These are phyloP conservation scores for Eutolmus rufibarbis DNA, from an alignment of 2,888 invertebrate genomes.

Conservation along the genomic window DNA sequence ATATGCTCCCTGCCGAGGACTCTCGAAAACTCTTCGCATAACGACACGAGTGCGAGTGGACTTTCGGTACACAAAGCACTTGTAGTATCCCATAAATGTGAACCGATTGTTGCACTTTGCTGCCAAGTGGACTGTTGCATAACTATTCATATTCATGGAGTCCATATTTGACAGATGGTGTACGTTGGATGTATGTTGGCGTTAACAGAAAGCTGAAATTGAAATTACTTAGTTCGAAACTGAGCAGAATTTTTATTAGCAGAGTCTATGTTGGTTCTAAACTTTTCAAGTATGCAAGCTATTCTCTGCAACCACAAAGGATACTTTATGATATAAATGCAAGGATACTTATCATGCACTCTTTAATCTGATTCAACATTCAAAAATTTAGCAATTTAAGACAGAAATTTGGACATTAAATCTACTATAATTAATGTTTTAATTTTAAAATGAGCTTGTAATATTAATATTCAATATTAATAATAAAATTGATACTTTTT, in stretches of 20 bases:
- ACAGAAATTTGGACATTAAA: neutral
- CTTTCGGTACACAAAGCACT: neutral
- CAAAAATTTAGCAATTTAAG: neutral
- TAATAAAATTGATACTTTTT: too few relatives aligned
- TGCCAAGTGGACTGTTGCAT: neutral
- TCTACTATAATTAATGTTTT: neutral
- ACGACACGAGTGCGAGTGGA: neutral
- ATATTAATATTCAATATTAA: too few relatives aligned
- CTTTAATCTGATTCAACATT: neutral
- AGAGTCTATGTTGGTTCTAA: neutral
- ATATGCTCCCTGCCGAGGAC: neutral
- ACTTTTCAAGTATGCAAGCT: neutral
- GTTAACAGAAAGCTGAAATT: neutral
- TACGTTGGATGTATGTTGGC: neutral
- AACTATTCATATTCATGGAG: neutral
- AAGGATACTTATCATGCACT: neutral
- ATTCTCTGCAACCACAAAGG: neutral
- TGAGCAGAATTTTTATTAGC: neutral
- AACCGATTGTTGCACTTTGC: neutral
- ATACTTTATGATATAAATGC: neutral
- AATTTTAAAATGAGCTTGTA: too few relatives aligned
- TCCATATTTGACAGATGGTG: neutral
- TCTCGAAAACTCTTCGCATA: neutral
- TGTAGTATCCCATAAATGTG: neutral
- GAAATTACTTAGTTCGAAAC: neutral